Evolutionary conservation across 2,888 invertebrate species (phyloP).

Genomic region (Malthinus flaveolus): DNA sequence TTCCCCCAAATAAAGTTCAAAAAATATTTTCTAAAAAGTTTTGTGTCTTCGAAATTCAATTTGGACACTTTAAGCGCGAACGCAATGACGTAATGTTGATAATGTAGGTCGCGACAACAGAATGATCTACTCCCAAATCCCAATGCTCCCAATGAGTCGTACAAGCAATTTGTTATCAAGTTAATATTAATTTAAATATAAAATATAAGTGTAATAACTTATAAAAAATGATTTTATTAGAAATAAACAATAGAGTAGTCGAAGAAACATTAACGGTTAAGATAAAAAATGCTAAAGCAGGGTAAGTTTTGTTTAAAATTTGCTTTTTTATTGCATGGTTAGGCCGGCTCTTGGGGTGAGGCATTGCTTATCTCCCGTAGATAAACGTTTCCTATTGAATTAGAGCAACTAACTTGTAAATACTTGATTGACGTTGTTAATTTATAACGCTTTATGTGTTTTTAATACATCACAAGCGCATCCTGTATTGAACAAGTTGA

Average conservation of each 20-base stretch:
- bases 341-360: conserved; percentile 29
- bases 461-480: background rate
- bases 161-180: conserved; percentile 25
- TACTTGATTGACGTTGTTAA: background rate
- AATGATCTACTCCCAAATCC: conserved; percentile 36
- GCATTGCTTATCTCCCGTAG: conserved; percentile 23
- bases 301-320: conserved; percentile 71
- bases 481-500: background rate
- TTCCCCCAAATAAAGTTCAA: too few species aligned
- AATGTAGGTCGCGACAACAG: conserved; percentile 24
- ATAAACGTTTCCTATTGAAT: conserved; percentile 15
- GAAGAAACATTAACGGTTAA: conserved; percentile 95
- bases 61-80: background rate
- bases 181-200: conserved; percentile 33
- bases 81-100: conserved; percentile 10
- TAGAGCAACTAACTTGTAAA: background rate
- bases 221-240: conserved; percentile 86
- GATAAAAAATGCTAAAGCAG: conserved; percentile 93
- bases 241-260: conserved; percentile 99
- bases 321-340: conserved; percentile 9
- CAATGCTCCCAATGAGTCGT: conserved; percentile 28
- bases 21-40: too few species aligned
- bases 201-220: conserved; percentile 26
- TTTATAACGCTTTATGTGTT: too few species aligned
- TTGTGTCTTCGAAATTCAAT: too few species aligned